Evolutionary conservation across 2,888 invertebrate species (phyloP).

Genomic region (Atrina japonica): DNA sequence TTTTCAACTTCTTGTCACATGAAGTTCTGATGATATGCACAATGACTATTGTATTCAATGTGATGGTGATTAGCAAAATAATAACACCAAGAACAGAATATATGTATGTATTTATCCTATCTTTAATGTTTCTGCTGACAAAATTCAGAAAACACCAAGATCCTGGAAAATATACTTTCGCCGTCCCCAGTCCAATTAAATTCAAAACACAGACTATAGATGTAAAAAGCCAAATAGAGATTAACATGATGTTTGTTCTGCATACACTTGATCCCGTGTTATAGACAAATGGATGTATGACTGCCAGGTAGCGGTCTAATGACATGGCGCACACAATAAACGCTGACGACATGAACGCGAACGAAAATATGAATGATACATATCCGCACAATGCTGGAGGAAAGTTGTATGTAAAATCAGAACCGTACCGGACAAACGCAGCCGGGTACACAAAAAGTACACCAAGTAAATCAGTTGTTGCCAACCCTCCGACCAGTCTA

Average conservation of each 20-base stretch:
- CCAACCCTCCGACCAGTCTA: conserved; percentile 15
- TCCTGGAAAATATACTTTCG: conserved; percentile 28
- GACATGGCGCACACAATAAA: conserved; percentile 32
- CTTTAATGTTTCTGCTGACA: conserved; percentile 8
- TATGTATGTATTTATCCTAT: conserved; percentile 15
- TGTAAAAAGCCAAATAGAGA: conserved; percentile 17
- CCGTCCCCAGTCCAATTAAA: conserved; percentile 25
- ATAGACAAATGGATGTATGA: conserved; percentile 26
- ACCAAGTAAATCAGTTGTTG: conserved; percentile 24
- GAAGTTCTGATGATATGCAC: neutral
- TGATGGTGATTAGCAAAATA: conserved; percentile 7
- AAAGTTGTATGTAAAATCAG: conserved; percentile 4
- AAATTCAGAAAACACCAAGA: conserved; percentile 40
- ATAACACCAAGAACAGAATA: conserved; percentile 20
- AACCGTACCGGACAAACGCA: conserved; percentile 18
- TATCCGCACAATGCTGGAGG: conserved; percentile 21
- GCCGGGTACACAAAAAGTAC: conserved; percentile 14
- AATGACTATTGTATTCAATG: conserved; percentile 19
- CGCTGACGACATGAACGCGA: conserved; percentile 23
- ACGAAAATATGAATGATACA: conserved; percentile 28
- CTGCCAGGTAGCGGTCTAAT: conserved; percentile 31
- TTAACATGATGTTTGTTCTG: conserved; percentile 5
- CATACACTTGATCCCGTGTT: conserved; percentile 5
- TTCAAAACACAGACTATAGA: conserved; percentile 13
- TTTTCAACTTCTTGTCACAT: neutral